Base-by-base conservation (phyloP, 2,797 vertebrate genomes). In the Epinephelus awoara region DNA sequence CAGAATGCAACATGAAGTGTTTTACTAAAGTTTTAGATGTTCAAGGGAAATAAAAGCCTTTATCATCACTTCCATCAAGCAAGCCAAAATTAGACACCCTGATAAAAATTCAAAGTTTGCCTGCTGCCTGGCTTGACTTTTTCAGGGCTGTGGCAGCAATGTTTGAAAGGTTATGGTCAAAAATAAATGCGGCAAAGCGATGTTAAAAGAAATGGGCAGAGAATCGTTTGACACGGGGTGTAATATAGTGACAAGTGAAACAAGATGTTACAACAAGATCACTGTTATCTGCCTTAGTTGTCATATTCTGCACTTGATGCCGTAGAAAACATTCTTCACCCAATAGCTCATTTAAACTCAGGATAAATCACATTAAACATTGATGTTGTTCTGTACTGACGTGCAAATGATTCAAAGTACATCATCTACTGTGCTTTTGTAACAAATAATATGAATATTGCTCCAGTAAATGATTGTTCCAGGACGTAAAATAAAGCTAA, bases 111-210 rank as follows among this genome's bases (percentile, higher is more conserved):
- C 12, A 46, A 51, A 67, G 46, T 42, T 29, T 17, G 9, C n/a
- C 34, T 63, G 27, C 34, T 34, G 23, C 46, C 3, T 19, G 2
- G 5, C 44, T 23, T 38, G 2, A 17, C 23, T 27, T 38, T 46
- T 66, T 42, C 6, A n/a, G 18, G 3, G 17, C 17, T 13, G 12
- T 47, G 40, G 13, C 14, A 59, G 38, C 6, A 56, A 15, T 19
- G 13, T 75, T 47, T 65, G 7, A 44, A 70, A 42, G 15, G 25
- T 18, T 71, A 44, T 56, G 44, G 58, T 47, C 18, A 66, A 49
- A 66, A 71, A 55, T 66, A 5, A 67, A 19, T 42, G 51, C 29
- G 54, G 47, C 19, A 70, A 57, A 67, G 27, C 0, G 14, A 54
- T n/a, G 54, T 17, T 17, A 50, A 64, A 55, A 17, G n/a, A 65